phyloP scores from a whole-genome alignment of 2,888 invertebrate species.

The Pandemis heparana region DNA sequence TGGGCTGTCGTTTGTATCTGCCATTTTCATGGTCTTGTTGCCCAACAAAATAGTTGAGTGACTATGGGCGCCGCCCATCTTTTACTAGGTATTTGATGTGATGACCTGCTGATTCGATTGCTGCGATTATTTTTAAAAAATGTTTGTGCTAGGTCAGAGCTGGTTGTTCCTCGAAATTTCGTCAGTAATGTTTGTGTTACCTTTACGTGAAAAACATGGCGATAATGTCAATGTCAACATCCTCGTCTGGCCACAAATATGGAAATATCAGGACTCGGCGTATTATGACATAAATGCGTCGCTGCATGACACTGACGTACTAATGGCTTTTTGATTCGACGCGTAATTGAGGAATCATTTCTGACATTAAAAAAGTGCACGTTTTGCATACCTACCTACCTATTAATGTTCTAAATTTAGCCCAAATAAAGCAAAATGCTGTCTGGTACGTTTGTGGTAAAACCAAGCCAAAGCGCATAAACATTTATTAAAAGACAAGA shows the following conservation, averaged over 20 bases:
- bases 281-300: constrained; percentile 23
- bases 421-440: constrained; percentile 31
- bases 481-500: constrained; percentile 16
- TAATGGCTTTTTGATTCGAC: constrained; percentile 40
- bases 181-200: not conserved
- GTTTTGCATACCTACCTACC: constrained; percentile 9
- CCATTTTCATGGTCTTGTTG: no score
- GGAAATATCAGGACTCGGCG: constrained; percentile 30
- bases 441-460: constrained; percentile 26
- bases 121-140: no score
- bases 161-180: not conserved
- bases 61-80: no score
- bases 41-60: no score
- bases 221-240: constrained; percentile 29
- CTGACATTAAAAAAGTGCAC: constrained; percentile 18
- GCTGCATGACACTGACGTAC: constrained; percentile 20
- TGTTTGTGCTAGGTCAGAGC: no score
- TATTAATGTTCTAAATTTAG: constrained; percentile 23
- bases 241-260: constrained; percentile 18
- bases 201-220: constrained; percentile 11
- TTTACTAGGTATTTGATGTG: no score
- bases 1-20: no score
- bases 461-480: constrained; percentile 26
- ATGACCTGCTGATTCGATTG: no score
- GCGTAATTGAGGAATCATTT: constrained; percentile 38